Conservation (phyloP, 2,113 vertebrate species). For the Seriola dumerili region DNA sequence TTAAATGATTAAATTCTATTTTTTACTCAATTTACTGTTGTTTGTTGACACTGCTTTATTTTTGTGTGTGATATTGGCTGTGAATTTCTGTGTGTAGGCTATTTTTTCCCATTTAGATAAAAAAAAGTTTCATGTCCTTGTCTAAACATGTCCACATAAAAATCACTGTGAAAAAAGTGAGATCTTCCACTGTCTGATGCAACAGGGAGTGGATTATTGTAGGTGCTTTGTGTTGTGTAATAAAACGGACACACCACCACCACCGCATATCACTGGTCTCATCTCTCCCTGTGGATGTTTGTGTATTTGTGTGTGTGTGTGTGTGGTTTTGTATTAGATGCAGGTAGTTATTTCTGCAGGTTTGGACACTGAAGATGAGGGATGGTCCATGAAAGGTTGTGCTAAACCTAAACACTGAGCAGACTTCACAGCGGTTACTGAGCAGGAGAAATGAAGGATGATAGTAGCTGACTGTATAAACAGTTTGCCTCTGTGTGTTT, state of each 20-base stretch:
- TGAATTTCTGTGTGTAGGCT: constrained; percentile 81
- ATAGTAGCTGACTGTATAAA: neutral
- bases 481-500: neutral
- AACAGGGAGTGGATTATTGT: constrained; percentile 82
- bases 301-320: constrained; percentile 22
- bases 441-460: neutral
- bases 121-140: constrained; percentile 82
- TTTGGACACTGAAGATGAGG: constrained; percentile 2
- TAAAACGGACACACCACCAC: constrained; percentile 84
- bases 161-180: constrained; percentile 86
- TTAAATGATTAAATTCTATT: constrained; percentile 91
- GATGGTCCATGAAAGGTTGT: neutral
- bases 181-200: constrained; percentile 77
- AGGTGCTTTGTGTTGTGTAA: constrained; percentile 87
- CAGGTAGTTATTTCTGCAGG: neutral
- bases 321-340: constrained; percentile 1
- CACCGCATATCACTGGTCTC: constrained; percentile 75
- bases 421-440: neutral
- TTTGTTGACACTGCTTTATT: constrained; percentile 86
- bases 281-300: constrained; percentile 70
- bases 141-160: constrained; percentile 85
- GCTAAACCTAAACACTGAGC: neutral
- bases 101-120: constrained; percentile 69
- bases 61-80: constrained; percentile 81
- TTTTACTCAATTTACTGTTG: constrained; percentile 88